Base-by-base conservation (phyloP, 1,140 invertebrate species). In the Diplogasteroides magnus region DNA sequence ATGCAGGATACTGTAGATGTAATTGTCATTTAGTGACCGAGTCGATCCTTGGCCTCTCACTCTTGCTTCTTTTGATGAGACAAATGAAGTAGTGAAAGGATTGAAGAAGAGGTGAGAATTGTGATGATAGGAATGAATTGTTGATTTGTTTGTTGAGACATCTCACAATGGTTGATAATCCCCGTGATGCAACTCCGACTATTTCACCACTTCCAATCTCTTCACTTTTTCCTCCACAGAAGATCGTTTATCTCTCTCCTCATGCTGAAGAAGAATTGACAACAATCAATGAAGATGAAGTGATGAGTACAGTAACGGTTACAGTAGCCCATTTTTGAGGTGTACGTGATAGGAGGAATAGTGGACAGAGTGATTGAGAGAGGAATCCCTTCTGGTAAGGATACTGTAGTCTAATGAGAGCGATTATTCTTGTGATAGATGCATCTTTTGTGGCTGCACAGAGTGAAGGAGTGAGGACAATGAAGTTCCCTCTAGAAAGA, bases 271-370 rank as follows among this genome's bases (percentile, higher is more conserved):
- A 48, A 19, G 37, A 48, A 48, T 48, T 48, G 37, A 19, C 6
- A 19, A 19, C 6, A 48, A 48, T 48, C 19, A 19, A 48, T 6
- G 37, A 48, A 19, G 37, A 48, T 48, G 19, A 48, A 48, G 37
- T 48, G 19, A 48, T 6, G 6, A 48, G 37, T 48, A 48, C 19
- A 48, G 6, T 48, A 48, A 6, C 6, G 37, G 37, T 11, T 48
- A 19, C 37, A 48, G 37, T 48, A 48, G 37, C 6, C 19, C 37
- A 61, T 11, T 61, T 14, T 61, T 26, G 59, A 61, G 32, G 19
- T 63, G 29, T 77, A 72, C 56, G 66, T 77, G 2, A 75, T 77
- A 26, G 76, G 76, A 31, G 76, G 76, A 64, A 77, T 77, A 28
- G 76, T 77, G 29, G 76, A 77, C 62, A 66, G 76, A 13, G 71